Percentiles rank a stretch among this genome's conserved stretches.
Evolutionary conservation across 2,113 vertebrate genomes (phyloP).

Genomic region (Epinephelus cyanopodus): DNA sequence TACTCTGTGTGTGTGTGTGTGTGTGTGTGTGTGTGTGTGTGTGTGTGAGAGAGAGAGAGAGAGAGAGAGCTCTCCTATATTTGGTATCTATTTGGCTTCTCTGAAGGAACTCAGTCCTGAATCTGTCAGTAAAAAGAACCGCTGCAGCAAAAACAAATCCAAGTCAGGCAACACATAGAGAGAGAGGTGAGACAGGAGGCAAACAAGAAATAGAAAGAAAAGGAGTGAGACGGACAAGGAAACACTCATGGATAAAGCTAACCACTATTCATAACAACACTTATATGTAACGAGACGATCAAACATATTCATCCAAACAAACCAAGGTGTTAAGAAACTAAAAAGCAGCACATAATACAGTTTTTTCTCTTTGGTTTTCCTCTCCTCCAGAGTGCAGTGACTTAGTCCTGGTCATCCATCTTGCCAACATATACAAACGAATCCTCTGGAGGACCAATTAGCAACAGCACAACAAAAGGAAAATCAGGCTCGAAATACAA

Average conservation of each 20-base stretch:
- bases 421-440: slow-evolving; percentile 63
- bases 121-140: slow-evolving; percentile 65
- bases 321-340: slow-evolving; percentile 7
- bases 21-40: neutral
- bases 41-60: neutral
- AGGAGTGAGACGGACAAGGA: slow-evolving; percentile 2
- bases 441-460: slow-evolving; percentile 78
- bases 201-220: neutral
- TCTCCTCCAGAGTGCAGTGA: slow-evolving; percentile 52
- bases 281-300: neutral
- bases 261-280: slow-evolving; percentile 5
- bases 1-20: neutral
- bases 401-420: slow-evolving; percentile 71
- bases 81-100: slow-evolving; percentile 52
- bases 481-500: slow-evolving; percentile 49
- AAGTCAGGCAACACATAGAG: slow-evolving; percentile 15
- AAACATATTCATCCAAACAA: slow-evolving; percentile 16
- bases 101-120: slow-evolving; percentile 63
- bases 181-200: slow-evolving; percentile 1
- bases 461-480: slow-evolving; percentile 57
- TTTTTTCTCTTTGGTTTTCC: slow-evolving; percentile 48
- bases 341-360: slow-evolving; percentile 12
- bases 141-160: slow-evolving; percentile 57
- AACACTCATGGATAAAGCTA: neutral
- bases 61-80: slow-evolving; percentile 43